A percentile compares a stretch with the other conserved stretches of the same genome.
Conservation (phyloP, 1,140 invertebrate genomes). For the Oncopeltus fasciatus region DNA sequence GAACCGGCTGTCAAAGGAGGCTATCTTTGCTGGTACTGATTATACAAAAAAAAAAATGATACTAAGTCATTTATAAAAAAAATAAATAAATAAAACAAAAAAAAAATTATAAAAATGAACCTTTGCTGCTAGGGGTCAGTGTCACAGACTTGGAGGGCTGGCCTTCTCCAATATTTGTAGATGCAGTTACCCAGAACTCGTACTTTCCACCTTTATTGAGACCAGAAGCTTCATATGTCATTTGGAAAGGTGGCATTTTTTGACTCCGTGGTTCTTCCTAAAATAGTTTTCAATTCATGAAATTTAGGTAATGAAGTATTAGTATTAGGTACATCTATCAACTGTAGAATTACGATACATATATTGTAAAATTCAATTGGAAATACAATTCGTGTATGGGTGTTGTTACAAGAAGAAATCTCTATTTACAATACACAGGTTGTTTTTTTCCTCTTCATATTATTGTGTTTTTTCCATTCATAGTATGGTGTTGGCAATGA, state of each 20-base stretch:
- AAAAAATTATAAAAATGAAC: conserved; percentile 30
- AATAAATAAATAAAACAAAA: neutral
- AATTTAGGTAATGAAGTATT: too few species aligned
- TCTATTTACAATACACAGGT: too few species aligned
- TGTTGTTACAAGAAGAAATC: too few species aligned
- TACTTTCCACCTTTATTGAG: conserved; percentile 67
- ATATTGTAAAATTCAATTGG: too few species aligned
- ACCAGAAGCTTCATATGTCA: conserved; percentile 71
- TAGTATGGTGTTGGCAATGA: too few species aligned
- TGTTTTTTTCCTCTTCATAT: too few species aligned
- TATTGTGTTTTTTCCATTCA: too few species aligned
- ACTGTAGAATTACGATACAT: too few species aligned
- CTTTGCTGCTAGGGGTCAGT: conserved; percentile 65
- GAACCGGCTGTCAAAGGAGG: conserved; percentile 80
- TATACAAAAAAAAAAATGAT: neutral
- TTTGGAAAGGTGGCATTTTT: conserved; percentile 44
- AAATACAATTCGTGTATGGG: too few species aligned
- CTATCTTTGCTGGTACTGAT: conserved; percentile 81
- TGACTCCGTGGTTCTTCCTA: conserved; percentile 44
- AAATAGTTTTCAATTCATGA: too few species aligned
- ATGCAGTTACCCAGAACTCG: conserved; percentile 89
- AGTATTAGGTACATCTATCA: too few species aligned
- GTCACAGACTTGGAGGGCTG: conserved; percentile 72
- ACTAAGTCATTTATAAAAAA: neutral
- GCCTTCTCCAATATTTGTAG: conserved; percentile 83